A percentile compares a stretch with the other conserved stretches of the same genome.
phyloP scores from a whole-genome alignment of 2,888 invertebrate species.

The Meganola albula region DNA sequence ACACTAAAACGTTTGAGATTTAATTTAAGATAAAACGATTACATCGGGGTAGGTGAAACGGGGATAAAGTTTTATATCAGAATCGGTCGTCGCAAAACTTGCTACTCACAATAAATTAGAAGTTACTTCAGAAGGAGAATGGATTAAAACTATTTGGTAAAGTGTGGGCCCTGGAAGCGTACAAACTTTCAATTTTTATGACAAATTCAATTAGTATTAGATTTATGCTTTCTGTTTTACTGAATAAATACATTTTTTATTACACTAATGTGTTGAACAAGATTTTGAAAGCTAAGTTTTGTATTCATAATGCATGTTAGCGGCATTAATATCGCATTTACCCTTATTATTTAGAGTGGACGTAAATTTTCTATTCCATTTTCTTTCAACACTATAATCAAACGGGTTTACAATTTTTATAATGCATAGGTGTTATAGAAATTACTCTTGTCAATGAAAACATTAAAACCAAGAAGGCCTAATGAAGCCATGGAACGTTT shows the following conservation, averaged over 20 bases:
- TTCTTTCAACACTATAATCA: too few relatives aligned
- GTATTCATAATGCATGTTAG: slow-evolving; percentile 44
- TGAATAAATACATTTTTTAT: slow-evolving; percentile 43
- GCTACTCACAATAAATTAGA: slow-evolving; percentile 76
- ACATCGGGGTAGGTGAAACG: slow-evolving; percentile 54
- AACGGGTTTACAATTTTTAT: too few relatives aligned
- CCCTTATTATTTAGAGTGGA: slow-evolving; percentile 26
- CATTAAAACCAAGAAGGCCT: too few relatives aligned
- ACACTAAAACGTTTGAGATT: slow-evolving; percentile 10
- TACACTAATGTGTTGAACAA: slow-evolving; percentile 34
- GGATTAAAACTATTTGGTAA: slow-evolving; percentile 72
- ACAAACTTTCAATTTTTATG: slow-evolving; percentile 75
- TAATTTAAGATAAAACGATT: slow-evolving; percentile 45
- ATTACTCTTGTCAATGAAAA: too few relatives aligned
- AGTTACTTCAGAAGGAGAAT: slow-evolving; percentile 70
- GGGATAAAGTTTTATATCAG: slow-evolving; percentile 57
- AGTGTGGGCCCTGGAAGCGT: slow-evolving; percentile 58
- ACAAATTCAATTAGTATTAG: slow-evolving; percentile 69
- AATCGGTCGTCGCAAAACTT: slow-evolving; percentile 62
- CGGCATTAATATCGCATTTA: slow-evolving; percentile 32
- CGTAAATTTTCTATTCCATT: slow-evolving; percentile 1
- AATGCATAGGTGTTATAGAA: too few relatives aligned
- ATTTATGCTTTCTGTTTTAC: slow-evolving; percentile 60
- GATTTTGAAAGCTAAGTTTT: slow-evolving; percentile 49
- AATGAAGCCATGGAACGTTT: too few relatives aligned